phyloP scores from a whole-genome alignment of 1,140 invertebrate species.

The Cataglyphis hispanica region DNA sequence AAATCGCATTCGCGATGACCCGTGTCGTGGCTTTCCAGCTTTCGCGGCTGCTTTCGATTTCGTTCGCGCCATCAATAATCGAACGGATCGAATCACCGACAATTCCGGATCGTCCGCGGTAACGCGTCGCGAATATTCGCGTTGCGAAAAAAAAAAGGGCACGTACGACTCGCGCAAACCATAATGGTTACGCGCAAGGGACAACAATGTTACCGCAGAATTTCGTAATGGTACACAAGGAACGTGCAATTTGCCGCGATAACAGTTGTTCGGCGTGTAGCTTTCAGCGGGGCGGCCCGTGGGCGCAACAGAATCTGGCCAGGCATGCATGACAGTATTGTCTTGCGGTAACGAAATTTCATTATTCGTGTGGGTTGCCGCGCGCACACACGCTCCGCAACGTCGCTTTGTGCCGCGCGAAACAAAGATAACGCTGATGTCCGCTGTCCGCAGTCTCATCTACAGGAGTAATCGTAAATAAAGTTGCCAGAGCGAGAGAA shows the following conservation, averaged over 20 bases:
- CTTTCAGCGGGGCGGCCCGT: conserved; percentile 34
- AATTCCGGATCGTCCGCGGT: too few species aligned
- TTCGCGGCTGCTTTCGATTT: conserved; percentile 15
- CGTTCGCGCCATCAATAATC: not conserved
- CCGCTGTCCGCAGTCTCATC: conserved; percentile 56
- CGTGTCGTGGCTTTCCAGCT: not conserved
- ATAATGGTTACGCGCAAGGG: not conserved
- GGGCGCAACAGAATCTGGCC: conserved; percentile 54
- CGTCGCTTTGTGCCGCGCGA: conserved; percentile 59
- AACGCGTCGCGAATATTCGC: not conserved
- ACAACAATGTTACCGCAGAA: conserved; percentile 51
- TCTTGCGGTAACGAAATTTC: conserved; percentile 71
- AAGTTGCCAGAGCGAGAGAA: conserved; percentile 27
- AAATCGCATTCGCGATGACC: not conserved
- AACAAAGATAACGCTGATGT: conserved; percentile 62
- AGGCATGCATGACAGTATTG: conserved; percentile 63
- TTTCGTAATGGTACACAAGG: conserved; percentile 63
- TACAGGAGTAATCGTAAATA: conserved; percentile 44
- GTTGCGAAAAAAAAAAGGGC: conserved; percentile 1
- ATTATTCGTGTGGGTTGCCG: conserved; percentile 58
- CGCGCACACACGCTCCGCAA: conserved; percentile 34
- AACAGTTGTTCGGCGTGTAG: conserved; percentile 62
- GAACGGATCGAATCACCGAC: not conserved
- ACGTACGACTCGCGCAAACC: not conserved
- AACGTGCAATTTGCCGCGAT: conserved; percentile 69